Conservation (phyloP, 53 echinoderm and acorn worm species). For the Henricia sp. region DNA sequence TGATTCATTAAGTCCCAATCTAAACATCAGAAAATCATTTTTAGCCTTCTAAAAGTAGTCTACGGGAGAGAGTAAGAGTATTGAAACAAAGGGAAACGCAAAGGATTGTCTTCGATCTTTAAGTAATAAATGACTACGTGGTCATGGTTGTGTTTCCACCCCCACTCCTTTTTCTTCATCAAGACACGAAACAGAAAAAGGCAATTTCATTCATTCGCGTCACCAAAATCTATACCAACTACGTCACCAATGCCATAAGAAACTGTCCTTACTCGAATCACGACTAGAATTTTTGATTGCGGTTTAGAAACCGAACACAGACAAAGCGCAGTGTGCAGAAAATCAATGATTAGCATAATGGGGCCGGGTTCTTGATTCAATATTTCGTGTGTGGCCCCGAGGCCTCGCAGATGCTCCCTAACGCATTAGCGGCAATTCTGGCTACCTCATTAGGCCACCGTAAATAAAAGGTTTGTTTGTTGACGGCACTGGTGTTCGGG, state of each 20-base stretch:
- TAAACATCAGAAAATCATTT: too few species aligned
- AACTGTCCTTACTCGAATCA: conserved; percentile 6
- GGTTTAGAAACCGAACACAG: not conserved
- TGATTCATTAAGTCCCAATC: too few species aligned
- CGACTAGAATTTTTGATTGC: not conserved
- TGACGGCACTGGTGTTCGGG: too few species aligned
- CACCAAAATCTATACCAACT: conserved; percentile 23
- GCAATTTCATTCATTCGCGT: conserved; percentile 24
- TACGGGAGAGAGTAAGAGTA: too few species aligned
- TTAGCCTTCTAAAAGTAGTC: too few species aligned
- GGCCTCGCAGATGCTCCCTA: conserved; percentile 39
- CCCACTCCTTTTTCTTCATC: too few species aligned
- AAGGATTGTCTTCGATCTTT: too few species aligned
- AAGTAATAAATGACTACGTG: too few species aligned
- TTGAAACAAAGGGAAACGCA: too few species aligned
- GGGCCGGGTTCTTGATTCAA: conserved; percentile 35
- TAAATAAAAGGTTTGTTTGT: too few species aligned
- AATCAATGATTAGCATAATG: conserved; percentile 62
- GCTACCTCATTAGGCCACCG: conserved; percentile 3
- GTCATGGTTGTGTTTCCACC: too few species aligned
- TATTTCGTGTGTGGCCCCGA: conserved; percentile 31
- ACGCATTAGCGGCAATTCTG: conserved; percentile 41
- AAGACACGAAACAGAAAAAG: too few species aligned
- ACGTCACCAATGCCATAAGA: not conserved
- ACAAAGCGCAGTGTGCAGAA: conserved; percentile 47